phyloP scores from a whole-genome alignment of 2,113 vertebrate genomes.

The Mobula hypostoma region DNA sequence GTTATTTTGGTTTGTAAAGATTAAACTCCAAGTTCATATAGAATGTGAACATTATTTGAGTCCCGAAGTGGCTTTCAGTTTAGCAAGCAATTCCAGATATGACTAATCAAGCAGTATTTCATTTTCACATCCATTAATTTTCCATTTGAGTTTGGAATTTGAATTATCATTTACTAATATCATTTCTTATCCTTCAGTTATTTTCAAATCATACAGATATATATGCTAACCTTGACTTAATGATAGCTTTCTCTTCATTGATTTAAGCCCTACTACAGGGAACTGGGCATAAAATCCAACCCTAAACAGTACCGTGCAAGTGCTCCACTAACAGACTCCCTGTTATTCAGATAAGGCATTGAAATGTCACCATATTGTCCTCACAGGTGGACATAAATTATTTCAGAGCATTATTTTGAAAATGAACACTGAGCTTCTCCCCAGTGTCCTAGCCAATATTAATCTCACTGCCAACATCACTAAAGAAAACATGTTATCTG shows the following conservation, averaged over 20 bases:
- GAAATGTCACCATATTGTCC: background rate
- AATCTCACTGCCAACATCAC: too few species aligned
- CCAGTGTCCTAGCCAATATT: too few species aligned
- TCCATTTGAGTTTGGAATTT: constrained; percentile 25
- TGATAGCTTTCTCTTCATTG: background rate
- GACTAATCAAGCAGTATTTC: background rate
- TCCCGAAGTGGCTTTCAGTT: background rate
- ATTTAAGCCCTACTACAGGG: background rate
- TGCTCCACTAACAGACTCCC: background rate
- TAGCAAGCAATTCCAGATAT: constrained; percentile 21
- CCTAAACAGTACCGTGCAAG: background rate
- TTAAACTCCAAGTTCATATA: background rate
- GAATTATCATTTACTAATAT: constrained; percentile 1
- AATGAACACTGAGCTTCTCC: background rate
- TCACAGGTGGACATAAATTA: background rate
- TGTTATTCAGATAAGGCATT: background rate
- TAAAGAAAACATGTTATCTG: too few species aligned
- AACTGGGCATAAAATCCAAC: background rate
- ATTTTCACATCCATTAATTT: background rate
- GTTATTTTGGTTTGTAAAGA: background rate
- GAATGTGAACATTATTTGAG: background rate
- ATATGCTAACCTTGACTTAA: background rate
- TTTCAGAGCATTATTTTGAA: background rate
- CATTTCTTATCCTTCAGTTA: background rate
- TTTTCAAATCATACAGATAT: background rate